These are phyloP conservation scores for Ceyx margarethae DNA, from an alignment of 2,113 vertebrate species.

Conservation along the genomic window DNA sequence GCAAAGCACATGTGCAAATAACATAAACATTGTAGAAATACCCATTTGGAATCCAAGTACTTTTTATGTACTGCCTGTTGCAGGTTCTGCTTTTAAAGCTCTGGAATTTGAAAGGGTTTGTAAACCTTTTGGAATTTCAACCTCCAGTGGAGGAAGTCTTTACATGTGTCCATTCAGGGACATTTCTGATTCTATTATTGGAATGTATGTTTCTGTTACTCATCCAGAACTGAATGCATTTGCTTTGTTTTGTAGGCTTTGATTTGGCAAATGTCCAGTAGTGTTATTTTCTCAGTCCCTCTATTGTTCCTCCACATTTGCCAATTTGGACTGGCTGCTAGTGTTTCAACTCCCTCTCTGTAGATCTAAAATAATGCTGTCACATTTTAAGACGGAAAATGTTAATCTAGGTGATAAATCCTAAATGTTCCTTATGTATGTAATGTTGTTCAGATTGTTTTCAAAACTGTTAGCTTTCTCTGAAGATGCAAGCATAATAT, in stretches of 20 bases:
- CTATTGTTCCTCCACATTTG: background rate
- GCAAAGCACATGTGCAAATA: background rate
- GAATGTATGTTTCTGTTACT: background rate
- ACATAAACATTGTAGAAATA: background rate
- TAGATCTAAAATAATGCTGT: background rate
- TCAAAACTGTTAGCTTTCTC: background rate
- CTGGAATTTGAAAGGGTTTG: background rate
- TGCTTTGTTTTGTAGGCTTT: background rate
- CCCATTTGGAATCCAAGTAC: background rate
- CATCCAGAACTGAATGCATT: background rate
- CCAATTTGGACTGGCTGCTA: background rate
- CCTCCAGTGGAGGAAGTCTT: background rate
- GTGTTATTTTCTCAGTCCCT: background rate
- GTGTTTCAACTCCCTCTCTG: background rate
- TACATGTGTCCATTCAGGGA: background rate
- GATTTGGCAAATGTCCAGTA: background rate
- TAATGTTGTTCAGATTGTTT: conserved; percentile 17
- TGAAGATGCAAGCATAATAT: background rate
- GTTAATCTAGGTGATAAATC: background rate
- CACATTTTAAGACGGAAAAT: background rate
- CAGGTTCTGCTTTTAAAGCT: background rate
- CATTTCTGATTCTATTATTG: background rate
- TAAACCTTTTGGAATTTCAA: background rate
- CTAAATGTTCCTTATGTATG: background rate
- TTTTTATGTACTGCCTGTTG: background rate